These are phyloP conservation scores for Lepisosteus oculatus DNA, from an alignment of 2,113 vertebrate genomes.

Conservation along the genomic window DNA sequence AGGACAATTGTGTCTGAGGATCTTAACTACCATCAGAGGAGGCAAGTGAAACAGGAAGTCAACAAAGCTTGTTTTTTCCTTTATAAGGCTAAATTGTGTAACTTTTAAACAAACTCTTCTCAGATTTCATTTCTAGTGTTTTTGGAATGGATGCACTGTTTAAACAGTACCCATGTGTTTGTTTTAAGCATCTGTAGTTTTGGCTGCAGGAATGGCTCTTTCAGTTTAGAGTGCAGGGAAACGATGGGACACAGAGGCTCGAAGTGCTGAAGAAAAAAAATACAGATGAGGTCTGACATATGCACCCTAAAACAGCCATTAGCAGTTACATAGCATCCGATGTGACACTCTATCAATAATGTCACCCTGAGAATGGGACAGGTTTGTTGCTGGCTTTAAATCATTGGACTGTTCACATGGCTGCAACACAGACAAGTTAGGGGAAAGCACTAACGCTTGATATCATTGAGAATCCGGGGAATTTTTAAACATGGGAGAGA, in stretches of 20 bases:
- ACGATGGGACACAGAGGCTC: neutral
- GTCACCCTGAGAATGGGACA: slow-evolving; percentile 73
- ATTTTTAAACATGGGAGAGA: slow-evolving; percentile 19
- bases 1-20: neutral
- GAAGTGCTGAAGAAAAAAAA: slow-evolving; percentile 13
- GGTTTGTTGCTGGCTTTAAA: slow-evolving; percentile 79
- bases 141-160: neutral
- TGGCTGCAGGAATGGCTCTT: no score
- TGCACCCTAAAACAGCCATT: slow-evolving; percentile 75
- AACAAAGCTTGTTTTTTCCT: neutral
- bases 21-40: neutral
- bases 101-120: no score
- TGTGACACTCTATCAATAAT: slow-evolving; percentile 78
- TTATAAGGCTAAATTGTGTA: neutral
- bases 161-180: no score
- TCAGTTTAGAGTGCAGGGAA: neutral
- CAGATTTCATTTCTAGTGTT: neutral
- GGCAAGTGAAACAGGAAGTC: slow-evolving; percentile 7
- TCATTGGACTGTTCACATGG: slow-evolving; percentile 60
- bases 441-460: slow-evolving; percentile 59
- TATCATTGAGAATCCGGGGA: slow-evolving; percentile 52
- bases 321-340: slow-evolving; percentile 67
- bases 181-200: no score
- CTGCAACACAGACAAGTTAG: slow-evolving; percentile 58
- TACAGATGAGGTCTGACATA: slow-evolving; percentile 62